A percentile compares a stretch with the other conserved stretches of the same genome.
Evolutionary conservation across 2,113 vertebrate genomes (phyloP).

Genomic region (Salvelinus sp.): DNA sequence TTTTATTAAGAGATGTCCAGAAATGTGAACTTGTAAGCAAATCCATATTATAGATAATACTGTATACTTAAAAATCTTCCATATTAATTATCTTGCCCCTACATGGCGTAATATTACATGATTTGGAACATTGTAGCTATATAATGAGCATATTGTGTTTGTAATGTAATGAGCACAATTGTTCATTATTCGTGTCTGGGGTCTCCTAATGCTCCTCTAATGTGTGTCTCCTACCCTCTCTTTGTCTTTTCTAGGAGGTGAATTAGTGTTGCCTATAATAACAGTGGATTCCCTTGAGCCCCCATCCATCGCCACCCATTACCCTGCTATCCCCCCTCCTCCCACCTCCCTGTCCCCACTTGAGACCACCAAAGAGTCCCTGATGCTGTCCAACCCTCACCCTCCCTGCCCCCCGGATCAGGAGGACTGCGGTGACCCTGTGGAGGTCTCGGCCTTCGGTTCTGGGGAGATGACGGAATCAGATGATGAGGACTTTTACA

Average conservation of each 20-base stretch:
- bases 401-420: constrained; percentile 87
- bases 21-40: constrained; percentile 30
- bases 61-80: constrained; percentile 13
- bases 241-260: constrained; percentile 86
- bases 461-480: constrained; percentile 92
- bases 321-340: constrained; percentile 87
- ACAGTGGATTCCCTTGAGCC: constrained; percentile 94
- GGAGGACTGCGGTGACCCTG: constrained; percentile 90
- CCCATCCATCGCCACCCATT: constrained; percentile 89
- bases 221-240: constrained; percentile 67
- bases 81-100: constrained; percentile 12
- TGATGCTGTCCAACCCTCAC: constrained; percentile 72
- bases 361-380: constrained; percentile 89
- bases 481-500: constrained; percentile 94
- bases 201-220: constrained; percentile 57
- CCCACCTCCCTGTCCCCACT: constrained; percentile 85
- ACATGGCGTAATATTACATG: background rate
- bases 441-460: constrained; percentile 90
- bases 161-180: constrained; percentile 33
- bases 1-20: constrained; percentile 70
- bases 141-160: constrained; percentile 49
- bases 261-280: constrained; percentile 95
- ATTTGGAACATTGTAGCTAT: constrained; percentile 19
- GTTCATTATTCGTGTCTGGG: constrained; percentile 21
- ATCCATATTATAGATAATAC: background rate